Percentiles rank a stretch among this genome's conserved stretches.
These are phyloP conservation scores for Liparis tanakae DNA, from an alignment of 2,797 vertebrate genomes.

Conservation along the genomic window DNA sequence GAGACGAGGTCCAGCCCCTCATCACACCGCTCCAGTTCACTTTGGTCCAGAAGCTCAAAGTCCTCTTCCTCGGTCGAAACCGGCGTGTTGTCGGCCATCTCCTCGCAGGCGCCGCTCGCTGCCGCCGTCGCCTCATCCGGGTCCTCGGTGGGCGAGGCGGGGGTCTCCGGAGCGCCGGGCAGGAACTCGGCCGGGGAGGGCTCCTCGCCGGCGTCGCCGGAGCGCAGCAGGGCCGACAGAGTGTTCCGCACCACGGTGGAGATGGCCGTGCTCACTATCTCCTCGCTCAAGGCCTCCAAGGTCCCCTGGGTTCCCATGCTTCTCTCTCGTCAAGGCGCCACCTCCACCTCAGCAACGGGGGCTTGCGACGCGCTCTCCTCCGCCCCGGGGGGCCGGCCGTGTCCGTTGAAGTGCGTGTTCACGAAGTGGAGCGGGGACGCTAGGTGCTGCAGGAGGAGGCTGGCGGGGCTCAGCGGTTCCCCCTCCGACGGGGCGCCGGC, in stretches of 20 bases:
- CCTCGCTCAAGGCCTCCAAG: constrained; percentile 88
- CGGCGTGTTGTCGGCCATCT: constrained; percentile 69
- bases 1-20: constrained; percentile 85
- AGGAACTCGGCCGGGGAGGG: constrained; percentile 70
- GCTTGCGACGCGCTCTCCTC: constrained; percentile 50
- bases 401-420: constrained; percentile 97
- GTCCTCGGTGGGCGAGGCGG: constrained; percentile 48
- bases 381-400: constrained; percentile 58
- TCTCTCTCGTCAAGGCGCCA: no score
- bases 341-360: no score
- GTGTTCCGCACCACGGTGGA: constrained; percentile 90
- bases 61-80: constrained; percentile 90
- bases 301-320: constrained; percentile 58
- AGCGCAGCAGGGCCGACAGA: constrained; percentile 86
- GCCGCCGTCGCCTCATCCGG: constrained; percentile 36
- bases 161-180: constrained; percentile 52
- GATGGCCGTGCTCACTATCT: constrained; percentile 91
- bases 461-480: constrained; percentile 74
- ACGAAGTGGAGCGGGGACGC: constrained; percentile 97
- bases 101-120: constrained; percentile 58
- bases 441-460: constrained; percentile 85
- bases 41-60: constrained; percentile 99
- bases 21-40: constrained; percentile 94
- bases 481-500: constrained; percentile 34
- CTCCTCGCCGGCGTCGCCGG: constrained; percentile 85